phyloP scores from a whole-genome alignment of 2,888 invertebrate genomes.

The Dynastes grantii region DNA sequence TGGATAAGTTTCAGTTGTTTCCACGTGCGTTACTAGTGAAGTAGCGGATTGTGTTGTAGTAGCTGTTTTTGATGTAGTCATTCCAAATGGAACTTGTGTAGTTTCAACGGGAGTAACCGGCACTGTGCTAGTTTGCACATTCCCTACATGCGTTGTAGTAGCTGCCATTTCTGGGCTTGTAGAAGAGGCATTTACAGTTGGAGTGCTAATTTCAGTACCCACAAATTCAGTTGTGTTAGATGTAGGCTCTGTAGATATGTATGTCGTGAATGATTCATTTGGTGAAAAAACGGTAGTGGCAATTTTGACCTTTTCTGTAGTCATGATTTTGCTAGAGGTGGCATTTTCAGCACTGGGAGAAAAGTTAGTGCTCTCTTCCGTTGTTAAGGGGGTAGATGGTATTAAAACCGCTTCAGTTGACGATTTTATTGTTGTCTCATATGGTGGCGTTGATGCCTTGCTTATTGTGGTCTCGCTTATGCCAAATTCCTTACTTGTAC shows the following conservation, averaged over 20 bases:
- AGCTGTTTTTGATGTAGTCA: too few species aligned
- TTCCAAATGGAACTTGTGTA: too few species aligned
- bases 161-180: too few species aligned
- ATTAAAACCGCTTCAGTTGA: neutral
- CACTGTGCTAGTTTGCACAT: too few species aligned
- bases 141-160: too few species aligned
- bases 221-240: neutral
- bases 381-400: conserved; percentile 15
- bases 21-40: conserved; percentile 47
- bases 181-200: too few species aligned
- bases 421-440: neutral
- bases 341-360: conserved; percentile 18
- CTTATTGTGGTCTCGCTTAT: neutral
- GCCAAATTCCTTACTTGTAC: neutral
- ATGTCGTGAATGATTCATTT: neutral
- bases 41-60: too few species aligned
- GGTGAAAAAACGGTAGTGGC: too few species aligned
- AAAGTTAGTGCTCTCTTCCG: conserved; percentile 16
- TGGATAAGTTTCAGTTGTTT: conserved; percentile 57
- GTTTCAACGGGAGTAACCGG: too few species aligned
- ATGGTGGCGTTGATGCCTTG: neutral
- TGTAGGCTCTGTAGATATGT: neutral
- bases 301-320: neutral
- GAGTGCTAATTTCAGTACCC: too few species aligned
- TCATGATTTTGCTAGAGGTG: neutral